Evolutionary conservation across 2,888 invertebrate species (phyloP).

Genomic region (Ophioninae sp.): DNA sequence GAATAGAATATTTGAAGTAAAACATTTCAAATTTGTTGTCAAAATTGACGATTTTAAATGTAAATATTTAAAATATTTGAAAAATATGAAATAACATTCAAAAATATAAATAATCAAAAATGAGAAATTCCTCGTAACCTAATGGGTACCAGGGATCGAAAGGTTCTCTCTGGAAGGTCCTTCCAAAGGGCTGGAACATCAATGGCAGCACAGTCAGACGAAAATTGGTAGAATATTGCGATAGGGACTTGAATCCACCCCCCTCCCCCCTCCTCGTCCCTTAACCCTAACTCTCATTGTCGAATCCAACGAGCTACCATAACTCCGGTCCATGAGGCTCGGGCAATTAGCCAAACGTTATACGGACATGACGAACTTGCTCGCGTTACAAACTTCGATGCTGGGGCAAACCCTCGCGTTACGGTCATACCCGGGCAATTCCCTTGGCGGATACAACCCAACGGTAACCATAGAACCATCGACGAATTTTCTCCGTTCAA

Average conservation of each 20-base stretch:
- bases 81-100: too few species aligned
- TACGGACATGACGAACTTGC: constrained; percentile 60
- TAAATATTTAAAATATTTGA: too few species aligned
- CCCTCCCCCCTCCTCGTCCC: not conserved
- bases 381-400: constrained; percentile 36
- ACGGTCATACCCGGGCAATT: constrained; percentile 58
- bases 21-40: too few species aligned
- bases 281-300: constrained; percentile 39
- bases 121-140: constrained; percentile 78
- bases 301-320: constrained; percentile 74
- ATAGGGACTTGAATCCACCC: not conserved
- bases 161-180: constrained; percentile 58
- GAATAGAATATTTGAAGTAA: too few species aligned
- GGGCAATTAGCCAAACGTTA: constrained; percentile 67
- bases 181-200: constrained; percentile 56
- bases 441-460: constrained; percentile 43
- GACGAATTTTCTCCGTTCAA: constrained; percentile 7
- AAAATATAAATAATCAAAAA: too few species aligned
- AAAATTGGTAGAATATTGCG: constrained; percentile 45
- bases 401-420: constrained; percentile 28
- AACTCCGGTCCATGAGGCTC: constrained; percentile 74
- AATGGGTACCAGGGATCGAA: constrained; percentile 68
- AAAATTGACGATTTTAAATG: too few species aligned
- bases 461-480: not conserved
- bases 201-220: constrained; percentile 36